Percentiles rank a stretch among this genome's conserved stretches.
phyloP scores from a whole-genome alignment of 2,113 vertebrate genomes.

The Sardina pilchardus region DNA sequence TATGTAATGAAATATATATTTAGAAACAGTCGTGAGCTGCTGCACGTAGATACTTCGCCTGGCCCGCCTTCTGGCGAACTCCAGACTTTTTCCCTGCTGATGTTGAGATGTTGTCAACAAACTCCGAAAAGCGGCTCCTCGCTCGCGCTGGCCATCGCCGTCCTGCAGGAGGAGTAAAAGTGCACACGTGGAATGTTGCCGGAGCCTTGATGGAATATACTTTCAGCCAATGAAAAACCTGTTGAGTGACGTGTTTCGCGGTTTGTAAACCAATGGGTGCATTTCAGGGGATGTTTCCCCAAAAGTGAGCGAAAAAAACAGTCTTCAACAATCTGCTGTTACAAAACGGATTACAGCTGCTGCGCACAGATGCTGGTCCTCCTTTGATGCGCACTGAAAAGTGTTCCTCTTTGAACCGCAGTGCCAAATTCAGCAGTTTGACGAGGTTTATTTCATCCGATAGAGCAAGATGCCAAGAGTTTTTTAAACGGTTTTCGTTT shows the following conservation, averaged over 20 bases:
- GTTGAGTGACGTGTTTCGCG: background rate
- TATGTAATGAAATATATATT: background rate
- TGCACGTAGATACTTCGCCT: background rate
- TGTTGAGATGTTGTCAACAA: background rate
- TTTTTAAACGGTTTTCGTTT: background rate
- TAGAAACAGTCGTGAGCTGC: background rate
- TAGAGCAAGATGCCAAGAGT: background rate
- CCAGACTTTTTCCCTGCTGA: background rate
- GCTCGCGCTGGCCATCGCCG: background rate
- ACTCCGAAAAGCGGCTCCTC: background rate
- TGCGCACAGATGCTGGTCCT: background rate
- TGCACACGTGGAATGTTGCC: constrained; percentile 20
- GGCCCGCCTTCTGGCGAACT: background rate
- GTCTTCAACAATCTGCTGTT: background rate
- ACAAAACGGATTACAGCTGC: background rate
- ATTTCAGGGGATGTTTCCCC: background rate
- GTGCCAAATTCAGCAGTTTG: background rate
- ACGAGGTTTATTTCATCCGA: background rate
- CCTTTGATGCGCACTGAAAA: background rate
- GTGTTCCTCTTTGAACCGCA: background rate
- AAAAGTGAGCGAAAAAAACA: constrained; percentile 2
- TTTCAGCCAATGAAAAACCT: background rate
- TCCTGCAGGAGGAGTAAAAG: background rate
- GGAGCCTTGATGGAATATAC: background rate
- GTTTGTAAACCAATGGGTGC: background rate